Base-by-base conservation (phyloP, 2,113 vertebrate genomes). In the Pycnonotus jocosus region DNA sequence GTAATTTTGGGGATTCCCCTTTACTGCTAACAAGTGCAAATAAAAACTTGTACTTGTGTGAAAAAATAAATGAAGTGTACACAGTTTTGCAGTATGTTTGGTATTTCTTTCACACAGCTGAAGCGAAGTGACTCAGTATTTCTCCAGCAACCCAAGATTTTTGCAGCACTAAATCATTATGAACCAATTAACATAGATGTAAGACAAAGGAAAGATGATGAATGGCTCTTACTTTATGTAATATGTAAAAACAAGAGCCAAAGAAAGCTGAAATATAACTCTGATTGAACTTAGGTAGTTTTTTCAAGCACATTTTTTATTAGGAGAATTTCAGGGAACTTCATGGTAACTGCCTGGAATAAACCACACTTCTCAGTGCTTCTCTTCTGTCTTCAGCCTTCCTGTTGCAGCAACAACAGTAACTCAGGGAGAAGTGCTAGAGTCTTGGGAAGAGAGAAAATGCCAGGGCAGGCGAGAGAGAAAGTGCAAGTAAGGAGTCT, bases 11-110 rank as follows among this genome's bases (percentile, higher is more conserved):
- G 17, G 6, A 50, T 88, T 90, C 35, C 35, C 44, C 56, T 88
- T 93, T 74, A 93, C 60, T 90, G 48, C 14, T 45, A 94, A 80
- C 38, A 93, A 79, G 70, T 70, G 90, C 50, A 90, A 95, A 88
- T 70, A 73, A 72, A 88, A 69, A 58, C 27, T 24, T 80, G 87
- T 62, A 82, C 33, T 83, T 80, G 51, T 2, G 4, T 48, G 35
- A 88, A 86, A 73, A 88, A 88, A 38, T 37, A 77, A 82, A 47
- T 0, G 2, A 77, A 24, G 47, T 33, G 23, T 54, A 33, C 28
- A 66, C 3, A 42, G 19, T 65, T 84, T 69, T 85, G 47, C 50
- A 62, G 15, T 17, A 56, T 5, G 9, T 44, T 92, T 85, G 47
- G 9, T 73, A 69, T 37, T 81, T 73, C 79, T 80, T 83, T 83